These are phyloP conservation scores for Macrosoma leucophasiata DNA, from an alignment of 2,888 invertebrate species.

Conservation along the genomic window DNA sequence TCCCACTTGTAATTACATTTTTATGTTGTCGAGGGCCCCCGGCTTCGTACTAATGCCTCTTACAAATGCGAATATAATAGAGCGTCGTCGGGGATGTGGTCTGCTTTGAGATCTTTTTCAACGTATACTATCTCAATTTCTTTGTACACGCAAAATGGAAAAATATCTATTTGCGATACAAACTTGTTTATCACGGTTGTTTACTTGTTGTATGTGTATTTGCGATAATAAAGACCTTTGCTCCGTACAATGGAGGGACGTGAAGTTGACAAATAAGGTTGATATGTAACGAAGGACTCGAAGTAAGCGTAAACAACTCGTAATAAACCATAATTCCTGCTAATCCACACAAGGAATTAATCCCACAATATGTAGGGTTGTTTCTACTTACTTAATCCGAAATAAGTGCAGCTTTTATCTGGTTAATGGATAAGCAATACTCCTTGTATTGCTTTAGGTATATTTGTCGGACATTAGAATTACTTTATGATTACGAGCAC, in stretches of 20 bases:
- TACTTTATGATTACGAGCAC: no score
- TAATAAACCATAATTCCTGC: constrained; percentile 19
- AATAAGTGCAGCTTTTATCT: no score
- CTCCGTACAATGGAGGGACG: constrained; percentile 7
- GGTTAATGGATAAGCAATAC: no score
- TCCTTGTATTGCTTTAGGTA: no score
- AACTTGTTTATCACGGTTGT: constrained; percentile 1
- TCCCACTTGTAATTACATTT: constrained; percentile 68
- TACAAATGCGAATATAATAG: constrained; percentile 68
- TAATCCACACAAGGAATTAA: no score
- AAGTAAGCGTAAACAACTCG: constrained; percentile 12
- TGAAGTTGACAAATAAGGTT: constrained; percentile 8
- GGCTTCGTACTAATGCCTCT: constrained; percentile 47
- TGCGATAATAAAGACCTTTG: neutral
- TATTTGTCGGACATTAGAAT: no score
- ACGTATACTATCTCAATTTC: constrained; percentile 23
- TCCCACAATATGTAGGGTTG: constrained; percentile 13
- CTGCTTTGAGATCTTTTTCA: constrained; percentile 39
- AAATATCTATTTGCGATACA: constrained; percentile 10
- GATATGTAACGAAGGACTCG: constrained; percentile 14
- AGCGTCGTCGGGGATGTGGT: constrained; percentile 28
- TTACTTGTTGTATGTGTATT: neutral
- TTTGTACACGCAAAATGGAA: constrained; percentile 11
- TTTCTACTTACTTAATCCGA: no score
- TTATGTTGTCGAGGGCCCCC: constrained; percentile 54